Evolutionary conservation across 2,797 vertebrate species (phyloP), one percentile per base, ranked within the genome.

Genomic region (Ctenopoma multispine): DNA sequence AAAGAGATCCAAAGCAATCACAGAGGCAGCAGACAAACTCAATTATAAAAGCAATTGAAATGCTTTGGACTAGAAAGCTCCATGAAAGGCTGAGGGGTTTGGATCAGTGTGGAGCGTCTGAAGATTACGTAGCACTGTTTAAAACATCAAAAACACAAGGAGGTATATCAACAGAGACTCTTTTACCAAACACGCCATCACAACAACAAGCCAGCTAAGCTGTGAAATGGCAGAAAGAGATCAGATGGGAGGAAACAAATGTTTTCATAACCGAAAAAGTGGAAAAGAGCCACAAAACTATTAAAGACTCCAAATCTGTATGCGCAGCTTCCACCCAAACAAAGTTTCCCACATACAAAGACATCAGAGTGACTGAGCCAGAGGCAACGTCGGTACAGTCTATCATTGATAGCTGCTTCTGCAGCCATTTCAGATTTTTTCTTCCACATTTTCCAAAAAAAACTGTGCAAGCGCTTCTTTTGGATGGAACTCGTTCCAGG

Each of bases 11-110:
- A 89, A 84, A 90, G 88, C 86, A 90, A 90, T 90, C 89, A 84
- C 76, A 85, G 75, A 82, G 83, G 89, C 84, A 73, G 84, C 85
- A 92, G 87, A 92, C 89, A 90, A 88, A 91, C 91, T 88, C 91
- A 91, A 91, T 92, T 91, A 92, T 90, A 88, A 91, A 91, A 90
- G 85, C 89, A 85, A 90, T 87, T 83, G 87, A 88, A 92, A 92
- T 75, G 88, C 90, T 90, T 83, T 88, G 85, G 87, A 91, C 82
- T 89, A 87, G 85, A 90, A 90, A 91, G 87, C 83, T 67, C 70
- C 62, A 78, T 87, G 86, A 89, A 87, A 88, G 84, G 89, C 86
- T 87, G 86, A 88, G 89, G 80, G 76, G 81, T 87, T 89, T 75
- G 87, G 85, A 90, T 91, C 90, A 81, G 77, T 62, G 81, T 66